Base-by-base conservation (phyloP, 2,888 invertebrate species). In the Oscheius onirici region DNA sequence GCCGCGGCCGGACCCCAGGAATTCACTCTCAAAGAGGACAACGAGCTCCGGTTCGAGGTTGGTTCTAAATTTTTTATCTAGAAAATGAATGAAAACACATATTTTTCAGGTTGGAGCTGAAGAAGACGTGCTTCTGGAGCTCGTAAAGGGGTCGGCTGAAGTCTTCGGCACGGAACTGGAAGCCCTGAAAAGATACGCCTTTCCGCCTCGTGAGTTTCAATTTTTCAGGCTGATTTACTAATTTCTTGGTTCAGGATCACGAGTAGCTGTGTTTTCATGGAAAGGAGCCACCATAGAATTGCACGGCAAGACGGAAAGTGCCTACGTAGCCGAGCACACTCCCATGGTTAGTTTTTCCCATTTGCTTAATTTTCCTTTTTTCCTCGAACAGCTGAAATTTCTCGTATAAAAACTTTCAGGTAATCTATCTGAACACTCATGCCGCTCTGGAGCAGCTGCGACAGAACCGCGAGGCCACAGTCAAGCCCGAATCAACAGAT, bases 151-250 rank as follows among this genome's bases (percentile, higher is more conserved):
- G 0, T 91, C 93, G 84, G 97, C 96, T 0, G 99, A 99, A 90
- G 91, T 97, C 52, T 99, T 97, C 90, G 99, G 97, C 0, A 95
- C 96, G 0, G 97, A 97, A 89, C 88, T 99, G 71, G 94, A 95
- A 0, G 93, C 93, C 89, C 94, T 94, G 66, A 96, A 95, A 89
- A 92, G 92, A 0, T 87, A 87, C 71, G 73, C 68, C 3, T 84
- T 87, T 52, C 78, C 82, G n/a, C 73, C 81, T 52, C 80, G 86
- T 86, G 46, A 61, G 6, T 26, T 22, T 52, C 26, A 8, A 28
- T 72, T 63, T 58, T 41, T 44, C 24, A 15, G 1, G 24, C 26
- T 22, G 8, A 13, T 6, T n/a, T 61, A 17, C 15, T 11, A 17
- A 15, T 26, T 63, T 55, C 17, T 2, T 28, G 67, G 67, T 79